Base-by-base conservation (phyloP, 2,113 vertebrate species). In the Loxodonta africana region DNA sequence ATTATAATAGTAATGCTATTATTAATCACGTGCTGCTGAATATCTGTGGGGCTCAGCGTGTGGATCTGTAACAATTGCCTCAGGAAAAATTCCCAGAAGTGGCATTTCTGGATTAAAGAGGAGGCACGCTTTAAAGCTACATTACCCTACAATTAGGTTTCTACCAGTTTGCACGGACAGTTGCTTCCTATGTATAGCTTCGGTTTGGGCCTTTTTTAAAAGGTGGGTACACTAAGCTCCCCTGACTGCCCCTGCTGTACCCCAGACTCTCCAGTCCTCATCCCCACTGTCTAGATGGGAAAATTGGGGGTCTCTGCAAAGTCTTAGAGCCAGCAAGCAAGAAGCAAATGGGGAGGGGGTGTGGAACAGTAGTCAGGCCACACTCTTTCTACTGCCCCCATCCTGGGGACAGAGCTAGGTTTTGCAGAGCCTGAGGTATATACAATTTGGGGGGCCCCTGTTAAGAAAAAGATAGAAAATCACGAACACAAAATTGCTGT, bases 401-500 rank as follows among this genome's bases (percentile, higher is more conserved):
- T 3, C 8, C 62, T 2, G n/a, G 30, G 51, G 48, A 44, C 82
- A 17, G 41, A 69, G 73, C n/a, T 91, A 46, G 63, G 62, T 60
- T 95, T 83, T 6, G 7, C 28, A 73, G 57, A 76, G n/a, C 26
- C 77, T 57, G 78, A 74, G 48, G 82, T 6, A 81, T 80, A 30
- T 53, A 73, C 57, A 77, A 37, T 67, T 83, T 65, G 67, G 44
- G 17, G 84, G 44, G 12, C 17, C 46, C 78, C 71, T 41, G 48
- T 83, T 21, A 91, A 73, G 83, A 67, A 73, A 46, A 57, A 92
- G 73, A 53, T 67, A 89, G 77, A 77, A 91, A 91, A 67, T 77
- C 81, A 51, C 69, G 4, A 81, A 48, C 7, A 65, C 17, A 84
- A 41, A 74, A 74, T 48, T 87, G 63, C 67, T 4, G 73, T 73